Conservation (phyloP, 1,140 invertebrate species). For the Philopotamus ludificatus region DNA sequence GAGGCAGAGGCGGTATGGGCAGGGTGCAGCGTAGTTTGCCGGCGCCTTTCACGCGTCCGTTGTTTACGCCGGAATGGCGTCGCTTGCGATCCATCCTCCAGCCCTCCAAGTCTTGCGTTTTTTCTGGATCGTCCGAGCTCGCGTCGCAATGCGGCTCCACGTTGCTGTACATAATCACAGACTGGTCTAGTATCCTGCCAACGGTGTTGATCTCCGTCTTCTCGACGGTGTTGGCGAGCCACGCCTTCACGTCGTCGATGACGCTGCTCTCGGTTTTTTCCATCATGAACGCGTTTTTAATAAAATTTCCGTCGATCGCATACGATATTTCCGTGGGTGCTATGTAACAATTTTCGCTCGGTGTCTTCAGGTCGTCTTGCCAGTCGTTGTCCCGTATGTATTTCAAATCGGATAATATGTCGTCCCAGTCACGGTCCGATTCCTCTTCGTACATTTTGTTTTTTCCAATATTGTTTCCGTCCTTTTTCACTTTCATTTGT, state of each 20-base stretch:
- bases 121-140: background rate
- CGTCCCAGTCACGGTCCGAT: slow-evolving; percentile 52
- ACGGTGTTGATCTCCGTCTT: slow-evolving; percentile 24
- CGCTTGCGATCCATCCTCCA: slow-evolving; percentile 48
- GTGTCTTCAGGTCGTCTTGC: slow-evolving; percentile 30
- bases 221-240: background rate
- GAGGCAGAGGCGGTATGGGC: slow-evolving; percentile 49
- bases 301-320: slow-evolving; percentile 35
- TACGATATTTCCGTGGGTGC: slow-evolving; percentile 29
- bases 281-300: slow-evolving; percentile 32
- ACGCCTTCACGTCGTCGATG: background rate
- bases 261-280: background rate
- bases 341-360: slow-evolving; percentile 28
- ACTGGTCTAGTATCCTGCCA: slow-evolving; percentile 34
- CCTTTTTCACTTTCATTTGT: slow-evolving; percentile 30
- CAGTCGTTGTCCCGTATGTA: slow-evolving; percentile 47
- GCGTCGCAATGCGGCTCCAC: slow-evolving; percentile 28
- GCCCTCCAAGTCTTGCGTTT: slow-evolving; percentile 23
- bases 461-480: slow-evolving; percentile 37
- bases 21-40: slow-evolving; percentile 42
- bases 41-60: slow-evolving; percentile 42
- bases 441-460: slow-evolving; percentile 42
- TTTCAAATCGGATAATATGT: slow-evolving; percentile 54
- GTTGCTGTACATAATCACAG: slow-evolving; percentile 43
- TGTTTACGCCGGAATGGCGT: slow-evolving; percentile 46